These are phyloP conservation scores for Drosophila kurseongensis DNA, from an alignment of 1,140 invertebrate species.

Conservation along the genomic window DNA sequence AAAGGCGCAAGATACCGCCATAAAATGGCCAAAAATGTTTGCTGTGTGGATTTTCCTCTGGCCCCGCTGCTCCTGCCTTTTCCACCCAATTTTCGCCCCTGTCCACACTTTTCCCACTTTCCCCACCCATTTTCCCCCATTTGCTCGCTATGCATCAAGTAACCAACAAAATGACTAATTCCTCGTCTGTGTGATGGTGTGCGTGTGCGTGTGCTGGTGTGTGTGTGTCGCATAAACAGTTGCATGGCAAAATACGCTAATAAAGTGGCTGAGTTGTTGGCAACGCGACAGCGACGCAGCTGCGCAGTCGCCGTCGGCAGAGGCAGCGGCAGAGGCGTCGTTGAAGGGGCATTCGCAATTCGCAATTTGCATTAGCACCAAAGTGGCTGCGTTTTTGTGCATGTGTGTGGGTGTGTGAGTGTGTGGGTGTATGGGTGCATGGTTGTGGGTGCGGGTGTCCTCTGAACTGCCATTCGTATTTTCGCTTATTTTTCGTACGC, in stretches of 20 bases:
- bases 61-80: neutral
- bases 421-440: conserved; percentile 16
- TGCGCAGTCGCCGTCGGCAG: conserved; percentile 12
- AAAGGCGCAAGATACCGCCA: too few relatives aligned
- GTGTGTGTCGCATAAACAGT: conserved; percentile 75
- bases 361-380: conserved; percentile 78
- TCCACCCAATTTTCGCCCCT: neutral
- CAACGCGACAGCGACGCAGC: conserved; percentile 28
- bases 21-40: neutral
- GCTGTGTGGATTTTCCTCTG: conserved; percentile 1
- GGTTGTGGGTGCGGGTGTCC: conserved; percentile 2
- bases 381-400: conserved; percentile 75
- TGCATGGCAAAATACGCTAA: conserved; percentile 82
- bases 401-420: conserved; percentile 32
- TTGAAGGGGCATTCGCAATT: conserved; percentile 50
- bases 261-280: conserved; percentile 77
- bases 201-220: conserved; percentile 16
- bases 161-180: conserved; percentile 83
- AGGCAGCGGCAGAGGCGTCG: conserved; percentile 13
- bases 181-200: conserved; percentile 43
- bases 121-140: neutral
- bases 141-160: conserved; percentile 69
- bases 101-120: neutral
- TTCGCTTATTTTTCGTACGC: conserved; percentile 47
- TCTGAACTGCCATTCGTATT: conserved; percentile 19